Evolutionary conservation across 2,113 vertebrate species (phyloP), one percentile per base, ranked within the genome.

Genomic region (Symphodus melops): DNA sequence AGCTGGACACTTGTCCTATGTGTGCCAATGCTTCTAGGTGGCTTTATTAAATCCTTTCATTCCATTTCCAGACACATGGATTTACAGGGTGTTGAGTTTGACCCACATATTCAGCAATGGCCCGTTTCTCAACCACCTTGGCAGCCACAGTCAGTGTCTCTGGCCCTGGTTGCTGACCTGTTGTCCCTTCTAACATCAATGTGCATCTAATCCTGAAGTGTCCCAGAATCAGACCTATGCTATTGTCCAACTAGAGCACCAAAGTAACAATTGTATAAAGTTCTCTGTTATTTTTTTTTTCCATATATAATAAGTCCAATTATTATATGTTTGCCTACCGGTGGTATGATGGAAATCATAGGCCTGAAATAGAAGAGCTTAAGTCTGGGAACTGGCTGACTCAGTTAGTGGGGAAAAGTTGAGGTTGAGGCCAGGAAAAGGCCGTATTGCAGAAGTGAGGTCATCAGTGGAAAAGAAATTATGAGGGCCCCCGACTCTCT

Each of bases 401-500:
- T 90, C 55, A 89, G 82, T 75, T 77, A 66, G 62, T 67, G 20
- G 52, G 82, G 77, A 85, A 83, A 85, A 68, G 49, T 75, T 82
- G 69, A 81, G 72, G 55, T 73, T 19, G 72, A 77, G 63, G 72
- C 68, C 65, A 79, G 81, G 64, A 84, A 80, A 75, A 16, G 55
- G 46, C 75, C 64, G 64, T 86, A 66, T 72, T 86, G 87, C 77
- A 16, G 55, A 65, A 14, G 49, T 90, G 84, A 87, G 68, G 87
- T 91, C 90, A 91, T 62, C 5, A 2, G 23, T 90, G 83, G 85
- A 86, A 92, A 85, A 86, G 8, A 72, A 71, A 84, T 51, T 23
- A 81, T 55, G 42, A 52, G 78, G 39, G 39, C 39, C 81, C 63
- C 55, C 3, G 1, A 53, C 60, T 11, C 54, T 51, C 48, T 67